A percentile compares a stretch with the other conserved stretches of the same genome.
Evolutionary conservation across 2,888 invertebrate species (phyloP).

Genomic region (Pollenia labialis): DNA sequence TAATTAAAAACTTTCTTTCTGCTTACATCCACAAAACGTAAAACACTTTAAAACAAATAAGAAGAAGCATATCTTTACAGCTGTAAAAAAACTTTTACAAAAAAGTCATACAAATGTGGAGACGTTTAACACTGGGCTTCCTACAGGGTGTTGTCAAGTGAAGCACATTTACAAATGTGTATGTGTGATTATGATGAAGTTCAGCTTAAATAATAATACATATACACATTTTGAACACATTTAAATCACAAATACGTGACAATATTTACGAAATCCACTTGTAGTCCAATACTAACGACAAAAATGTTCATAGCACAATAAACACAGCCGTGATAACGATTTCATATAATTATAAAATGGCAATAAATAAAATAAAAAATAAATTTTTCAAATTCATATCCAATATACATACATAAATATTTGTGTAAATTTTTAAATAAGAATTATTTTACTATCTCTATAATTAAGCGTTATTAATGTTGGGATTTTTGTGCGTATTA

Average conservation of each 20-base stretch:
- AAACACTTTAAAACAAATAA: too few species aligned
- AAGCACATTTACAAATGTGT: neutral
- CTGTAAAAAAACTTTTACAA: too few species aligned
- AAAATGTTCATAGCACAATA: neutral
- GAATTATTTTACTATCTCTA: neutral
- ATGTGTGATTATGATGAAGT: neutral
- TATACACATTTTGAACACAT: conserved; percentile 9
- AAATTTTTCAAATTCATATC: neutral
- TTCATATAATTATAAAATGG: neutral
- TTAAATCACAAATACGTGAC: conserved; percentile 30
- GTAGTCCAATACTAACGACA: neutral
- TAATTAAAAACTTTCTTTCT: too few species aligned
- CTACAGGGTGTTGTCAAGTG: too few species aligned
- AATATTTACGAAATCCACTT: conserved; percentile 10
- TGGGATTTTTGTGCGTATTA: neutral
- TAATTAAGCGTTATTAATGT: neutral
- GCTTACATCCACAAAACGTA: too few species aligned
- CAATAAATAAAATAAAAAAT: conserved; percentile 3
- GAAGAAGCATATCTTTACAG: too few species aligned
- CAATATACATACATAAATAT: neutral
- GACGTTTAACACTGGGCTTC: too few species aligned
- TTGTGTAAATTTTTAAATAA: neutral
- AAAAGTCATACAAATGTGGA: too few species aligned
- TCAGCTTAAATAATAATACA: neutral
- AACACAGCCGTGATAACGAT: neutral